Conservation (phyloP, 2,113 vertebrate species). For the Boleophthalmus pectinirostris region DNA sequence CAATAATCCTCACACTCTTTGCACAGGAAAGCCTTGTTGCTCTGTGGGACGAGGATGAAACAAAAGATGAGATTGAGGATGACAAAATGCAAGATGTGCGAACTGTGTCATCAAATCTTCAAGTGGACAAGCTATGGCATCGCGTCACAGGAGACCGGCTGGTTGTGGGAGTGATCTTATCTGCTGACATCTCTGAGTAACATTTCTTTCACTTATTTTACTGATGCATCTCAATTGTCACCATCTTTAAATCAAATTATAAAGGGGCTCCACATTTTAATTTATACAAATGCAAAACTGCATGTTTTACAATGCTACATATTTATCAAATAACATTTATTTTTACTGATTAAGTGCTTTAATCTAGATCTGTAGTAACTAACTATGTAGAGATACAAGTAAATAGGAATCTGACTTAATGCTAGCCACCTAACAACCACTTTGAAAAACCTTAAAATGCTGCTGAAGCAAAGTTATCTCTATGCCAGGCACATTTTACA, state of each 20-base stretch:
- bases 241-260: not conserved
- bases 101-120: slow-evolving; percentile 60
- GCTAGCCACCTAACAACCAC: not conserved
- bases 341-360: no score
- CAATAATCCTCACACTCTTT: slow-evolving; percentile 40
- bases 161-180: slow-evolving; percentile 84
- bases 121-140: slow-evolving; percentile 85
- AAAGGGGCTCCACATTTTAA: not conserved
- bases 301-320: no score
- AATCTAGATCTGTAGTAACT: not conserved
- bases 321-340: no score
- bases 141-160: slow-evolving; percentile 81
- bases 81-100: slow-evolving; percentile 47
- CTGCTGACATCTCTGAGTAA: slow-evolving; percentile 78
- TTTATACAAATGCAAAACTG: not conserved
- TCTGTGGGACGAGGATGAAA: slow-evolving; percentile 85
- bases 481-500: not conserved
- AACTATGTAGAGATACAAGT: not conserved
- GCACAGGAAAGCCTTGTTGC: slow-evolving; percentile 84
- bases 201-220: slow-evolving; percentile 28
- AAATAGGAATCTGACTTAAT: not conserved
- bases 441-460: slow-evolving; percentile 1
- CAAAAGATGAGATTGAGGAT: slow-evolving; percentile 54
- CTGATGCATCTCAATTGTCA: not conserved
- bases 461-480: not conserved